phyloP scores from a whole-genome alignment of 2,888 invertebrate genomes.

The Capitulum mitella region DNA sequence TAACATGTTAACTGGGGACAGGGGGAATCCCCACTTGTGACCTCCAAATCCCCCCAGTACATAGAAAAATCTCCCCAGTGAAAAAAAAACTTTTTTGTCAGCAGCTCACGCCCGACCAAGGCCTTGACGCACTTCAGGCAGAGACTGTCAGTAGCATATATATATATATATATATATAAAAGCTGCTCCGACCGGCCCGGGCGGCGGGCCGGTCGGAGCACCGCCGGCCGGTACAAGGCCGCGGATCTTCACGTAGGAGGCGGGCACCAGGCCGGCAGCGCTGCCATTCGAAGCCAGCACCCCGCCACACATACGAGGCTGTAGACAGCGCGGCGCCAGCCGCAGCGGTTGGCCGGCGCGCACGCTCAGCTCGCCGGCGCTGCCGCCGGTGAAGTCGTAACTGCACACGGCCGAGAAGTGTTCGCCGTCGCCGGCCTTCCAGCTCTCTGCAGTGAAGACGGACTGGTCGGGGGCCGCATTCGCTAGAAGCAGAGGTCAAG shows the following conservation, averaged over 20 bases:
- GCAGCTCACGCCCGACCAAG: too few species aligned
- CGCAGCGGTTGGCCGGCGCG: slow-evolving; percentile 65
- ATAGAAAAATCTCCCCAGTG: too few species aligned
- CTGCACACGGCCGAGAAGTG: slow-evolving; percentile 53
- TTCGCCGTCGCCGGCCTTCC: slow-evolving; percentile 48
- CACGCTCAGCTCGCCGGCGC: slow-evolving; percentile 65
- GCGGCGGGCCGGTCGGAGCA: not conserved
- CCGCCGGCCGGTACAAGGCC: not conserved
- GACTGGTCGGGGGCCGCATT: not conserved
- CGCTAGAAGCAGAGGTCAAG: not conserved
- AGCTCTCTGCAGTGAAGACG: slow-evolving; percentile 37
- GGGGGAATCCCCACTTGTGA: too few species aligned
- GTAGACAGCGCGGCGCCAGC: slow-evolving; percentile 75
- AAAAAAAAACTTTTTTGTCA: too few species aligned
- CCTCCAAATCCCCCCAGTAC: too few species aligned
- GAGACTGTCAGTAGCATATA: too few species aligned
- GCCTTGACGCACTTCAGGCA: too few species aligned
- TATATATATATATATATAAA: too few species aligned
- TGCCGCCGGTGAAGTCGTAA: slow-evolving; percentile 64
- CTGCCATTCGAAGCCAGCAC: slow-evolving; percentile 49
- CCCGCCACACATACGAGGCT: slow-evolving; percentile 54
- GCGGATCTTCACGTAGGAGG: slow-evolving; percentile 49
- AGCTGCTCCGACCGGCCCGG: too few species aligned
- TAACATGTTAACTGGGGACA: too few species aligned
- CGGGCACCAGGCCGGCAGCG: slow-evolving; percentile 50